These are phyloP conservation scores for Busseola fusca DNA, from an alignment of 2,888 invertebrate genomes.

Conservation along the genomic window DNA sequence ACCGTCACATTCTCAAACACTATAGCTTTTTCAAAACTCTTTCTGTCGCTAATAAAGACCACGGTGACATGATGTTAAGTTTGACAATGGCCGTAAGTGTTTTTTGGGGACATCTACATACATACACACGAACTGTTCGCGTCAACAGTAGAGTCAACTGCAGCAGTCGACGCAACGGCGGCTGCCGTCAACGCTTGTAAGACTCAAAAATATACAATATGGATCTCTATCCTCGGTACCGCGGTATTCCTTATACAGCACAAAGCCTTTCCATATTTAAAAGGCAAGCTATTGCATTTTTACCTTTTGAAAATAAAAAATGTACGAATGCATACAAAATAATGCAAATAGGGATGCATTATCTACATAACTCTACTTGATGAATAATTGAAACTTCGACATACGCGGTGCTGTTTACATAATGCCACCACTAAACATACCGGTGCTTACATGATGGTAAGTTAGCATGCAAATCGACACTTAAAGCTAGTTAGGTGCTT, in stretches of 20 bases:
- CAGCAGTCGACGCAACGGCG: background rate
- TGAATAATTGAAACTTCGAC: conserved; percentile 57
- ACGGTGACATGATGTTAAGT: background rate
- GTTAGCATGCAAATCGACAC: conserved; percentile 48
- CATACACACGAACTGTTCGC: background rate
- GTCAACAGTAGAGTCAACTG: background rate
- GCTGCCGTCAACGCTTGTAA: background rate
- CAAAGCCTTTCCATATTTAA: conserved; percentile 14
- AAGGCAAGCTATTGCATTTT: conserved; percentile 18
- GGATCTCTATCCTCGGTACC: no score
- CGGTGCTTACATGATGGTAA: conserved; percentile 27
- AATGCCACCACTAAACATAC: conserved; percentile 37
- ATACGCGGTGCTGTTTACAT: conserved; percentile 50
- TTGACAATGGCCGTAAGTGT: background rate
- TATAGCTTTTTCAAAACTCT: background rate
- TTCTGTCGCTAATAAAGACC: background rate
- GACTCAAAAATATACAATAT: background rate
- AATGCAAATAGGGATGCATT: conserved; percentile 44
- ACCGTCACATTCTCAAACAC: background rate
- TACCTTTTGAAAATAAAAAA: conserved; percentile 26
- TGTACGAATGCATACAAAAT: conserved; percentile 52
- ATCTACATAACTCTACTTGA: conserved; percentile 36
- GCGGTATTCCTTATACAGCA: background rate
- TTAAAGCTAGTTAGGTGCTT: conserved; percentile 25
- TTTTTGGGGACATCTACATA: no score